These are phyloP conservation scores for Ceratina australensis DNA, from an alignment of 1,140 invertebrate genomes.

Conservation along the genomic window DNA sequence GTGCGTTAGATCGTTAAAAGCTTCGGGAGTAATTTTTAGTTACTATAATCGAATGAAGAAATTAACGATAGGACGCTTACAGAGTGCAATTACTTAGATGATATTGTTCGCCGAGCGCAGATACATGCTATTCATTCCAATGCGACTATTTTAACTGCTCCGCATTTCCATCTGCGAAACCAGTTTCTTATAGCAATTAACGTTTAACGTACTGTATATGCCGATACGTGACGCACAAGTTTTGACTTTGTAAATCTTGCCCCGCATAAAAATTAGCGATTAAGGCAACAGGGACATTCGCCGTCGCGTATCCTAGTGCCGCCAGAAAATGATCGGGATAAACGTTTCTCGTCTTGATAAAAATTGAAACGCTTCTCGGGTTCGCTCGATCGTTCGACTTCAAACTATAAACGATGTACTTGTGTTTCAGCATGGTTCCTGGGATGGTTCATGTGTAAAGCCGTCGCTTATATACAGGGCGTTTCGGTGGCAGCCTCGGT, in stretches of 20 bases:
- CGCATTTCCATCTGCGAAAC: slow-evolving; percentile 6
- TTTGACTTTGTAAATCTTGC: background rate
- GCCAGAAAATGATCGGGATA: too few species aligned
- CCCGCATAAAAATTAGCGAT: background rate
- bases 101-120: background rate
- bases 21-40: background rate
- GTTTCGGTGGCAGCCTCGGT: slow-evolving; percentile 96
- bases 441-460: slow-evolving; percentile 96
- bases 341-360: background rate
- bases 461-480: slow-evolving; percentile 95
- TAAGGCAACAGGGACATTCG: too few species aligned
- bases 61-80: background rate
- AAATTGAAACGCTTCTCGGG: too few species aligned
- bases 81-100: background rate
- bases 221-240: background rate
- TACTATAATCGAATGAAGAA: background rate
- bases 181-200: slow-evolving; percentile 12
- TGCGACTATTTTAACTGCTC: slow-evolving; percentile 1
- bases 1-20: too few species aligned
- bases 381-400: background rate
- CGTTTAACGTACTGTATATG: background rate
- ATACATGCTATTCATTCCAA: background rate
- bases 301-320: too few species aligned
- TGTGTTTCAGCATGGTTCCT: slow-evolving; percentile 93
- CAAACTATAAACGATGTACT: slow-evolving; percentile 46